Percentiles rank a stretch among this genome's conserved stretches.
These are phyloP conservation scores for Perizoma flavofasciatum DNA, from an alignment of 2,888 invertebrate species.

Conservation along the genomic window DNA sequence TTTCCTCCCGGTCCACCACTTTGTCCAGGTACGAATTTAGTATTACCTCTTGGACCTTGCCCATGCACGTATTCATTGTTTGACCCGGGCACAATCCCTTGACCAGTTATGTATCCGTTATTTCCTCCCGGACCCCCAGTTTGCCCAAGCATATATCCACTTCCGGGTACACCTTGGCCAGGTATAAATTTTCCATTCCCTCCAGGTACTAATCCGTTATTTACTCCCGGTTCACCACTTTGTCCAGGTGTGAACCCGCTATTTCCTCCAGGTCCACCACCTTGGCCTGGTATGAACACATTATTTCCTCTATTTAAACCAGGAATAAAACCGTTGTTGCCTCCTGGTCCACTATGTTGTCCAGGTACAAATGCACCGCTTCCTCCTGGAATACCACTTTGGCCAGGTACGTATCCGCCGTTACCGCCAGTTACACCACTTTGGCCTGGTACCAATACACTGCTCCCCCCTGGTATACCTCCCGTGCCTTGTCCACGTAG, in stretches of 20 bases:
- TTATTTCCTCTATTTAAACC: conserved; percentile 23
- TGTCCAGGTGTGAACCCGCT: conserved; percentile 24
- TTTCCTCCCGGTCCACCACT: conserved; percentile 20
- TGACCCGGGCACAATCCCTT: conserved; percentile 2
- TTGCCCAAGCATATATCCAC: conserved; percentile 15
- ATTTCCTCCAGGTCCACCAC: conserved; percentile 28
- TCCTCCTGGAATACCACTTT: conserved; percentile 13
- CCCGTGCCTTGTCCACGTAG: conserved; percentile 17
- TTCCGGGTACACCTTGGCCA: conserved; percentile 20
- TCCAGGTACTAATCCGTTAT: conserved; percentile 33
- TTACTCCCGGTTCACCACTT: conserved; percentile 22
- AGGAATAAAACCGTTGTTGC: conserved; percentile 25
- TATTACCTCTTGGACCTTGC: conserved; percentile 19
- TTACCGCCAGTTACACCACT: conserved; percentile 8
- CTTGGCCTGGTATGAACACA: conserved; percentile 29
- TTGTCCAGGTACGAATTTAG: conserved; percentile 28
- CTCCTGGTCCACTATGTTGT: conserved; percentile 19
- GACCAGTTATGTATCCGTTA: conserved; percentile 28
- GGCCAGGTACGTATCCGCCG: conserved; percentile 28
- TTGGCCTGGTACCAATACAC: conserved; percentile 1
- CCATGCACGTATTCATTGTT: too few relatives aligned
- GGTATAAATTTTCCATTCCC: conserved; percentile 19
- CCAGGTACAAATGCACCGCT: conserved; percentile 30
- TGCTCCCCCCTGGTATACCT: conserved; percentile 3
- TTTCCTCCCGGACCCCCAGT: conserved; percentile 9